A percentile compares a stretch with the other conserved stretches of the same genome.
These are phyloP conservation scores for Mamestra brassicae DNA, from an alignment of 2,888 invertebrate species.

Conservation along the genomic window DNA sequence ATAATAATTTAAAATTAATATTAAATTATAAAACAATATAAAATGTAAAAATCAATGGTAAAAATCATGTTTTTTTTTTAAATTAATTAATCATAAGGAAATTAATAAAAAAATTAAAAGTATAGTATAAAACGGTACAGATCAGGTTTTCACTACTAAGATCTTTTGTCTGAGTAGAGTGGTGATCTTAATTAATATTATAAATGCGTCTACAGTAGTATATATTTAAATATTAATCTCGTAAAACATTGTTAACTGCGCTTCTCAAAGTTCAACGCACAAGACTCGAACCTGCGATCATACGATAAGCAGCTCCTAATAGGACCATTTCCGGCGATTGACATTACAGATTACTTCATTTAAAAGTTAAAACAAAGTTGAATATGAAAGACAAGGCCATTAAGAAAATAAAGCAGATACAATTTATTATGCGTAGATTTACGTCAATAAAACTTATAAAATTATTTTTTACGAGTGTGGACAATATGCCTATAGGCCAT, in stretches of 20 bases:
- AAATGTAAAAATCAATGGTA: too few relatives aligned
- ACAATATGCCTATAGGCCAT: neutral
- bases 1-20: too few relatives aligned
- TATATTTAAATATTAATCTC: neutral
- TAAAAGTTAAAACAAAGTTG: constrained; percentile 37
- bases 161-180: too few relatives aligned
- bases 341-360: constrained; percentile 57
- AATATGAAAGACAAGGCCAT: constrained; percentile 26
- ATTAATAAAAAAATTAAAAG: too few relatives aligned
- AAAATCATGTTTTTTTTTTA: too few relatives aligned
- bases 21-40: too few relatives aligned
- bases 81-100: too few relatives aligned
- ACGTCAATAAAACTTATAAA: constrained; percentile 4
- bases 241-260: neutral
- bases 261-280: constrained; percentile 47
- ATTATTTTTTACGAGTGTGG: constrained; percentile 9
- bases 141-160: too few relatives aligned
- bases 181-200: too few relatives aligned
- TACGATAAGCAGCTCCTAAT: constrained; percentile 49
- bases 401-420: constrained; percentile 14
- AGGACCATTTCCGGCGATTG: constrained; percentile 56
- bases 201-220: too few relatives aligned
- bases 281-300: constrained; percentile 47
- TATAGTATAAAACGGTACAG: too few relatives aligned
- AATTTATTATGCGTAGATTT: neutral